Evolutionary conservation across 92 coral and sea anemone genomes (phyloP).

Genomic region (Phenganax subtilis): DNA sequence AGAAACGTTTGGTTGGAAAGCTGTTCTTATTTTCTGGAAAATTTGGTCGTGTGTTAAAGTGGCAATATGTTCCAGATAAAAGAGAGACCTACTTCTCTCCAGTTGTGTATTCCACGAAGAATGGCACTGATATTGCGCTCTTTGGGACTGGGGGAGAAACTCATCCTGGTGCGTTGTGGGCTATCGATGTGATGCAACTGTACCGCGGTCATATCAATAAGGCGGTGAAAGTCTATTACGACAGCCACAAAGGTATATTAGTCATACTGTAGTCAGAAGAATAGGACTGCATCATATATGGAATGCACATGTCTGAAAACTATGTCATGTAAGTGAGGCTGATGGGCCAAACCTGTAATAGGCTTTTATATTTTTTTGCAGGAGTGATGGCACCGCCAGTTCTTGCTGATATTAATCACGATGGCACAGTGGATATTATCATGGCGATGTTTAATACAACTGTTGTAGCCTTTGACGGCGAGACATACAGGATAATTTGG

Average conservation of each 20-base stretch:
- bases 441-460: conserved; percentile 93
- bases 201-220: conserved; percentile 68
- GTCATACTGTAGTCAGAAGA: not conserved
- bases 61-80: conserved; percentile 81
- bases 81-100: conserved; percentile 92
- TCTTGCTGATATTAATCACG: conserved; percentile 79
- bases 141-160: conserved; percentile 99
- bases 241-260: conserved; percentile 72
- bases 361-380: conserved; percentile 5
- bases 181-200: conserved; percentile 66
- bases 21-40: conserved; percentile 87
- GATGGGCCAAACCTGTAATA: no score
- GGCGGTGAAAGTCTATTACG: conserved; percentile 73
- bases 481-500: conserved; percentile 70
- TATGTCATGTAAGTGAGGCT: no score
- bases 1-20: conserved; percentile 69
- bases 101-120: conserved; percentile 67
- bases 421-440: conserved; percentile 91
- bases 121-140: conserved; percentile 79
- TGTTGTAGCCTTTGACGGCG: conserved; percentile 91
- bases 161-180: conserved; percentile 88
- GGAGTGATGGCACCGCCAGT: conserved; percentile 97
- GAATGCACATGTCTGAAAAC: no score
- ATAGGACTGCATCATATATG: no score
- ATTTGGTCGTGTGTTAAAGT: conserved; percentile 75